Evolutionary conservation across 2,113 vertebrate genomes (phyloP).

Genomic region (Gymnogyps californianus): DNA sequence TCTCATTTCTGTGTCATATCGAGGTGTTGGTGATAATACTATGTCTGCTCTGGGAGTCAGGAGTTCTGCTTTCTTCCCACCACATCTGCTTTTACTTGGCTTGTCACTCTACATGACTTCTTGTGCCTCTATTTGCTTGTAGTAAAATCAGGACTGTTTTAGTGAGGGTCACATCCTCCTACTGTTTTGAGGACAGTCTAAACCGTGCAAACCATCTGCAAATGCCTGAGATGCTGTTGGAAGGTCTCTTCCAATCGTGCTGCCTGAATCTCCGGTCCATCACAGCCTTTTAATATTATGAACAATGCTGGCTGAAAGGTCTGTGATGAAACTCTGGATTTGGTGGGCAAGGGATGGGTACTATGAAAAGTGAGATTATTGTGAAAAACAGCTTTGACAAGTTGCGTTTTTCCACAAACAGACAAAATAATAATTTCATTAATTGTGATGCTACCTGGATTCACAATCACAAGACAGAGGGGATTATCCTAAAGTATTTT

Average conservation of each 20-base stretch:
- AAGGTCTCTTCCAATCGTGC: neutral
- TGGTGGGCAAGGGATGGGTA: neutral
- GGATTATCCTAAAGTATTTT: neutral
- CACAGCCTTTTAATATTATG: fast-evolving
- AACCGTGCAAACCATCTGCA: neutral
- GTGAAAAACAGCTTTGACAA: neutral
- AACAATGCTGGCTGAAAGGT: neutral
- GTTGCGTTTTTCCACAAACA: neutral
- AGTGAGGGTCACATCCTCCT: neutral
- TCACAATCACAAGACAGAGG: neutral
- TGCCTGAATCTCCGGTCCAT: neutral
- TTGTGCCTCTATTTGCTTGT: neutral
- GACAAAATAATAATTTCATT: neutral
- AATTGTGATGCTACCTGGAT: neutral
- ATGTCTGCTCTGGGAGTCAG: neutral
- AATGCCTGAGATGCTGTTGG: neutral
- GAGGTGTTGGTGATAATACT: neutral
- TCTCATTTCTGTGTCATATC: neutral
- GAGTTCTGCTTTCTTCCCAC: neutral
- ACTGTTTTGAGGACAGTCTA: neutral
- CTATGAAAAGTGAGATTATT: neutral
- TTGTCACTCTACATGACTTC: neutral
- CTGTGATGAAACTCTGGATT: neutral
- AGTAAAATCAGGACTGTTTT: neutral
- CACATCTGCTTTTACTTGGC: neutral